Conservation (phyloP, 2,113 vertebrate species). For the Hyperoodon ampullatus region DNA sequence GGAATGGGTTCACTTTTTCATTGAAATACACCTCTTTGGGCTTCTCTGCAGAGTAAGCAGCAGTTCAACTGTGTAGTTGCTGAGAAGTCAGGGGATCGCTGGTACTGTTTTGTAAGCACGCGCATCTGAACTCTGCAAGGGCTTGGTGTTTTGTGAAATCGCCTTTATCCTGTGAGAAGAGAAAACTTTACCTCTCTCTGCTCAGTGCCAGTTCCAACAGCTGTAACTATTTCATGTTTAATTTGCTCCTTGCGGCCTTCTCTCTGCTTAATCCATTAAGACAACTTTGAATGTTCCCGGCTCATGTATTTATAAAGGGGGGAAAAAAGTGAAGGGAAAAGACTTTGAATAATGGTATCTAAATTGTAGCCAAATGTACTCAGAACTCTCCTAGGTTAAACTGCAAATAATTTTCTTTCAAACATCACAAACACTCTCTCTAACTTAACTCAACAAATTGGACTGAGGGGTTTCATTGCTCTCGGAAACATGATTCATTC, state of each 20-base stretch:
- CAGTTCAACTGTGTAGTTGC: background rate
- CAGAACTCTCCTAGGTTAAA: slow-evolving; percentile 60
- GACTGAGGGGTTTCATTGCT: slow-evolving; percentile 15
- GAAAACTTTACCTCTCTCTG: slow-evolving; percentile 55
- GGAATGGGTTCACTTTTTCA: background rate
- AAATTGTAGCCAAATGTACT: slow-evolving; percentile 82
- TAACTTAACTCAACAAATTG: slow-evolving; percentile 73
- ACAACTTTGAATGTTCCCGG: slow-evolving; percentile 80
- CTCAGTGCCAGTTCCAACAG: slow-evolving; percentile 70
- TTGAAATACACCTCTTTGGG: background rate
- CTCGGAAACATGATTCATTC: slow-evolving; percentile 20
- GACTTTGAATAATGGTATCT: slow-evolving; percentile 82
- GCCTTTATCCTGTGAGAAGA: slow-evolving; percentile 52
- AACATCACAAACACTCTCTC: slow-evolving; percentile 73
- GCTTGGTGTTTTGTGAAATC: slow-evolving; percentile 52
- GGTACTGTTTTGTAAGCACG: fast-evolving
- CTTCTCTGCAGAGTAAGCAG: background rate
- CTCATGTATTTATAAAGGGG: slow-evolving; percentile 77
- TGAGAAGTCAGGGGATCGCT: fast-evolving
- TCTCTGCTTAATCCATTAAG: slow-evolving; percentile 87
- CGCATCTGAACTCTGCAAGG: background rate
- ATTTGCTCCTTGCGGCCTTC: slow-evolving; percentile 73
- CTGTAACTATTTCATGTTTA: slow-evolving; percentile 82
- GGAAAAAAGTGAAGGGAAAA: background rate
- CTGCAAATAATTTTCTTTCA: slow-evolving; percentile 75